Percentiles rank a stretch among this genome's conserved stretches.
Evolutionary conservation across 2,888 invertebrate genomes (phyloP).

Genomic region (Euclidia mi): DNA sequence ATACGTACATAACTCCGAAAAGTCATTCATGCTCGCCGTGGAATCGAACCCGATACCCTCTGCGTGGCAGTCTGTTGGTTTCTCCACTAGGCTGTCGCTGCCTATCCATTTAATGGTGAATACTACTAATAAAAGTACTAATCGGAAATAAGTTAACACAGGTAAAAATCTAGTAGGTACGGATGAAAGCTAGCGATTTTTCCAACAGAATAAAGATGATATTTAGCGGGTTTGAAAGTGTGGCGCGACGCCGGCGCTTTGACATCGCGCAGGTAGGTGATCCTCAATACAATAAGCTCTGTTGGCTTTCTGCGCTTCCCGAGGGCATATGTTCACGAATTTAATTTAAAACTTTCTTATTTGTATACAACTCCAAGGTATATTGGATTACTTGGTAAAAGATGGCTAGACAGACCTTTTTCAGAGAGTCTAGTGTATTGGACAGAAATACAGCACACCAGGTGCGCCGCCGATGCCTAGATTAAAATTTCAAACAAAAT

Average conservation of each 20-base stretch:
- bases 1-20: too few species aligned
- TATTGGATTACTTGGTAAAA: conserved; percentile 60
- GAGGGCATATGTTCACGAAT: conserved; percentile 61
- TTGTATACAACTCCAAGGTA: conserved; percentile 57
- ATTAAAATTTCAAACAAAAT: conserved; percentile 35
- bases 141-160: conserved; percentile 2
- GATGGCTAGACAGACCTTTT: conserved; percentile 32
- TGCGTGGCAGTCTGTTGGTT: too few species aligned
- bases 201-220: conserved; percentile 37
- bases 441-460: conserved; percentile 19
- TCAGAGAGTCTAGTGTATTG: conserved; percentile 19
- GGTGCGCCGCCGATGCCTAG: conserved; percentile 15
- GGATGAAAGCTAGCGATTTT: conserved; percentile 22
- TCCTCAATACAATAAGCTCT: conserved; percentile 59
- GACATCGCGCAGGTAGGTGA: conserved; percentile 61
- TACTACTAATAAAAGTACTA: background rate
- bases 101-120: too few species aligned
- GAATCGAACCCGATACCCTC: too few species aligned
- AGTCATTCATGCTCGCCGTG: too few species aligned
- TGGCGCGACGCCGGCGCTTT: conserved; percentile 38
- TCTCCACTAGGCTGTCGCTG: too few species aligned
- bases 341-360: conserved; percentile 75
- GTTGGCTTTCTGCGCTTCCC: conserved; percentile 36
- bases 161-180: conserved; percentile 12
- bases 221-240: conserved; percentile 35